Evolutionary conservation across 1,140 invertebrate genomes (phyloP).

Genomic region (Drosophila aff.): DNA sequence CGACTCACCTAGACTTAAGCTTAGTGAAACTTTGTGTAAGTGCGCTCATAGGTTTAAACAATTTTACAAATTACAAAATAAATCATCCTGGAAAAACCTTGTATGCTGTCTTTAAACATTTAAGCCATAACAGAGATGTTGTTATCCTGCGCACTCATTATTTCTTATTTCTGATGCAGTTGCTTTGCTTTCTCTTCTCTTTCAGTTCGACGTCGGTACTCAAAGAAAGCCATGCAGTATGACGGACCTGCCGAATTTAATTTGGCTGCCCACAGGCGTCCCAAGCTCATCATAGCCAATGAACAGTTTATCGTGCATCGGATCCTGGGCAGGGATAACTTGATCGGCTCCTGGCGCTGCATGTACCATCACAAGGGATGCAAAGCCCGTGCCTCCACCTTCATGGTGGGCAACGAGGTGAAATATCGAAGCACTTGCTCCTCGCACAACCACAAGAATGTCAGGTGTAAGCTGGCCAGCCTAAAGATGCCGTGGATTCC

Average conservation of each 20-base stretch:
- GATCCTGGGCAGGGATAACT: conserved; percentile 28
- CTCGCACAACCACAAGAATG: conserved; percentile 47
- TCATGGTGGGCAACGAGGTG: conserved; percentile 43
- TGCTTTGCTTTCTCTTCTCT: conserved; percentile 23
- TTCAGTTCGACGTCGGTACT: conserved; percentile 28
- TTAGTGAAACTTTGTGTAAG: conserved; percentile 56
- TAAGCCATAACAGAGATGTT: background rate
- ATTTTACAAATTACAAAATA: conserved; percentile 45
- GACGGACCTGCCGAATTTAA: conserved; percentile 51
- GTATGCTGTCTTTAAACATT: background rate
- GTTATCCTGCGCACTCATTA: background rate
- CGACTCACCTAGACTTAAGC: conserved; percentile 51
- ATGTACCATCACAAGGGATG: conserved; percentile 57
- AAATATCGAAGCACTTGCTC: conserved; percentile 59
- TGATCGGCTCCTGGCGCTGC: conserved; percentile 63
- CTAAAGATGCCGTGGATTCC: conserved; percentile 10
- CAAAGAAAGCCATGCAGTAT: conserved; percentile 13
- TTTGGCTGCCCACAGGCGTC: conserved; percentile 20
- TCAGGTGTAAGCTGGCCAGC: conserved; percentile 9
- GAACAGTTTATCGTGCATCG: conserved; percentile 52
- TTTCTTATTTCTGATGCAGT: conserved; percentile 1
- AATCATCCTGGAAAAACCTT: conserved; percentile 22
- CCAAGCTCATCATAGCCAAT: conserved; percentile 55
- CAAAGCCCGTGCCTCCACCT: conserved; percentile 53
- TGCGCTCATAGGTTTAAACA: conserved; percentile 41